Evolutionary conservation across 2,888 invertebrate genomes (phyloP), one percentile per base, ranked within the genome.

Genomic region (Elysia crispata): DNA sequence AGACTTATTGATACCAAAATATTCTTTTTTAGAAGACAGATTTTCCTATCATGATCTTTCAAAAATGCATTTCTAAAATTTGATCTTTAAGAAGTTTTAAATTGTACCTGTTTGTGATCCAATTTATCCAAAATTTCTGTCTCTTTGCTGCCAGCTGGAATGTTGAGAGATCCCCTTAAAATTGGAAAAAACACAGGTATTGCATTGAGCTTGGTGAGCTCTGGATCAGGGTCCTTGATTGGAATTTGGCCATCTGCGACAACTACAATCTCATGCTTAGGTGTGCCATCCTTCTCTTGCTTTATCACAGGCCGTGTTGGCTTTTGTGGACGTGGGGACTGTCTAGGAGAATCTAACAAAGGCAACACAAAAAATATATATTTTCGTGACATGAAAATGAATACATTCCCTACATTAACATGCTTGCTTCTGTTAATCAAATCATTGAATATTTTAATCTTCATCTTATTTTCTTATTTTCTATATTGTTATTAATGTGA

Each of bases 151-250:
- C 87, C 87, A 30, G 93, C 93, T 0, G 97, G 96, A 76, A 97
- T 92, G 64, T 97, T 97, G 0, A 97, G 92, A 0, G 97, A 96
- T 0, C 97, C 97, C 60, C 97, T 93, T 95, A 98, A 96, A 73
- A 98, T 97, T 0, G 98, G 98, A 77, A 97, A 93, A 92, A 98
- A 98, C 92, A 97, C 96, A 1, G 98, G 97, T 86, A 98, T 97
- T 1, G 88, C 87, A 75, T 89, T 87, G 41, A 92, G 86, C 72
- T 89, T 87, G 5, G 88, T 87, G 60, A 91, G 82, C 79, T 90
- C 90, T 28, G 90, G 89, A 78, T 91, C 91, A 20, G 88, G 86
- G 49, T 89, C 87, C 76, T 86, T 86, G 30, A 84, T 77, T 20
- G 83, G 80, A 6, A 79, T 81, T 13, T 69, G 69, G 0, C 83